Evolutionary conservation across 2,113 vertebrate species (phyloP).

Genomic region (Eolophus roseicapilla): DNA sequence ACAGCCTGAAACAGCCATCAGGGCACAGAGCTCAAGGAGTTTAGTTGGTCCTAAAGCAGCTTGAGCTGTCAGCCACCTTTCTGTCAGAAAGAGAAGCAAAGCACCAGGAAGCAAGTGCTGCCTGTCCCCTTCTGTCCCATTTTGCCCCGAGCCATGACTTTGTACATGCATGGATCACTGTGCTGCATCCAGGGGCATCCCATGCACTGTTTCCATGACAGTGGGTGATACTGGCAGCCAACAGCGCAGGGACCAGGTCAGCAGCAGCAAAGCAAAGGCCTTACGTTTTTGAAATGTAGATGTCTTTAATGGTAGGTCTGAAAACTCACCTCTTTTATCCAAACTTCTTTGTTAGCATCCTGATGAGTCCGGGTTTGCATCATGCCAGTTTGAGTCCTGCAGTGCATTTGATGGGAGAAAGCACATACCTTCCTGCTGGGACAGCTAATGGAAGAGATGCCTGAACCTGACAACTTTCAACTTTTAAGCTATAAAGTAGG

Average conservation of each 20-base stretch:
- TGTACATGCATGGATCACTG: rapidly evolving
- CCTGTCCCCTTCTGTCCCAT: not conserved
- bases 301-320: not conserved
- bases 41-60: not conserved
- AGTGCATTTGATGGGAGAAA: not conserved
- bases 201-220: not conserved
- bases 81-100: not conserved
- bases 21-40: no score
- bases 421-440: not conserved
- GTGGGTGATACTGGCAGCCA: not conserved
- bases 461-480: not conserved
- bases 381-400: not conserved
- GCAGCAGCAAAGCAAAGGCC: not conserved
- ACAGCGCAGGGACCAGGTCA: not conserved
- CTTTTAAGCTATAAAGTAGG: not conserved
- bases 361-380: not conserved
- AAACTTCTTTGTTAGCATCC: not conserved
- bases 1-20: not conserved
- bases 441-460: not conserved
- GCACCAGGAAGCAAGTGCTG: not conserved
- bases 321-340: not conserved
- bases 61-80: not conserved
- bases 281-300: not conserved
- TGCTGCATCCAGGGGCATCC: not conserved
- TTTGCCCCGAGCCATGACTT: not conserved